Conservation (phyloP, 2,888 invertebrate species). For the Morpho achilles region DNA sequence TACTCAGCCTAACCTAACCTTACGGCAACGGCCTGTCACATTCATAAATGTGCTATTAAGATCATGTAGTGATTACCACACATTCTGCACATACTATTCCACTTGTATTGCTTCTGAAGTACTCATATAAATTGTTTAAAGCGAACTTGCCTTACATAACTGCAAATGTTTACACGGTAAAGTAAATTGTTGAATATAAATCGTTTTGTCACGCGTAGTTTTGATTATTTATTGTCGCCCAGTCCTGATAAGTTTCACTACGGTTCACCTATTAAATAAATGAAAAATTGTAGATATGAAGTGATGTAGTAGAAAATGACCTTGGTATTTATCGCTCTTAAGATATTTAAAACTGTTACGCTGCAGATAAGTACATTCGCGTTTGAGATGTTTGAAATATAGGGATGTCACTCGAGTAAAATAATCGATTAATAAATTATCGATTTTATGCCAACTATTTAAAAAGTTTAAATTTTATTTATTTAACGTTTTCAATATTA, state of each 20-base stretch:
- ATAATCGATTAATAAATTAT: too few relatives aligned
- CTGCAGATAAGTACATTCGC: conserved; percentile 36
- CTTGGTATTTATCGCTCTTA: conserved; percentile 54
- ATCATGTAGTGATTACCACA: conserved; percentile 37
- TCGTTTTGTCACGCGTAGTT: background rate
- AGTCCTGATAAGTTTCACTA: conserved; percentile 24
- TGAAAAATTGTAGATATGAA: conserved; percentile 26
- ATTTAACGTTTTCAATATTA: too few relatives aligned
- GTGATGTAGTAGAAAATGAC: conserved; percentile 47
- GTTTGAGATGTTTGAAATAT: conserved; percentile 24
- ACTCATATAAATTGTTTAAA: background rate
- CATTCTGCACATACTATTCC: conserved; percentile 29
- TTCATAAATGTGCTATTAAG: conserved; percentile 22
- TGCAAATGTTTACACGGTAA: conserved; percentile 1
- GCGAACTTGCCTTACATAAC: background rate
- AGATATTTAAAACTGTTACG: conserved; percentile 49
- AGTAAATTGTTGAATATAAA: conserved; percentile 8
- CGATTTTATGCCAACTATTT: too few relatives aligned
- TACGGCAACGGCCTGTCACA: conserved; percentile 23
- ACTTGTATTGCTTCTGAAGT: conserved; percentile 1
- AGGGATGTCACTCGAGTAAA: too few relatives aligned
- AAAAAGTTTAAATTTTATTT: too few relatives aligned
- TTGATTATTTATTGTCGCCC: conserved; percentile 17
- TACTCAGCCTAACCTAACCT: conserved; percentile 30
- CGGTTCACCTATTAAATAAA: conserved; percentile 24